A percentile compares a stretch with the other conserved stretches of the same genome.
Evolutionary conservation across 2,797 vertebrate genomes (phyloP).

Genomic region (Danio aesculapii): DNA sequence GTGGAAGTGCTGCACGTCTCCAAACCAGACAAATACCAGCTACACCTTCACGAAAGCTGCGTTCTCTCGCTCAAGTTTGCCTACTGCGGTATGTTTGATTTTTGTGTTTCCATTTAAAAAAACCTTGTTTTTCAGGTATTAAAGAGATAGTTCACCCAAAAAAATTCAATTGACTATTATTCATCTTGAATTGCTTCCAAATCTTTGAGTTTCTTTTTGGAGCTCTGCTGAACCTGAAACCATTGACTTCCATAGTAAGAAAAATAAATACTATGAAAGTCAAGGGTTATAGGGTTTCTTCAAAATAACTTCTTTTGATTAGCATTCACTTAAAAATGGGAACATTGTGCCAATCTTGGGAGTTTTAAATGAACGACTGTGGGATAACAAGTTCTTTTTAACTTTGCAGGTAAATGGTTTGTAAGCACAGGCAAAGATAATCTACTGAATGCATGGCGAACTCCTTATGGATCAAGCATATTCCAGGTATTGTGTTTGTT

Average conservation of each 20-base stretch:
- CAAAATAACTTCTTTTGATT: no score
- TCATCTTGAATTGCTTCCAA: no score
- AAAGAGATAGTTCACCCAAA: no score
- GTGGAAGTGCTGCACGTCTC: constrained; percentile 95
- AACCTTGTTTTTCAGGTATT: not conserved
- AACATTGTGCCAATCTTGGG: not conserved
- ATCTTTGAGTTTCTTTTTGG: no score
- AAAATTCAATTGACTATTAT: no score
- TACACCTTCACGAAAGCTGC: constrained; percentile 96
- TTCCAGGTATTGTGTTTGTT: constrained; percentile 78
- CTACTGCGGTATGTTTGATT: constrained; percentile 86
- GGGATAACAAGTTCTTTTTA: not conserved
- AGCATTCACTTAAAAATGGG: no score
- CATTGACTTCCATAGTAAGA: no score
- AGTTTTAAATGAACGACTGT: not conserved
- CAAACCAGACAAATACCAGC: constrained; percentile 97
- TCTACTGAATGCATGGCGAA: constrained; percentile 86
- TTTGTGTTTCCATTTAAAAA: not conserved
- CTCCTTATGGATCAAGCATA: constrained; percentile 86
- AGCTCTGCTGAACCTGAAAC: no score
- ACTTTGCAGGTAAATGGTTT: constrained; percentile 84
- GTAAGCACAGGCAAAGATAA: constrained; percentile 88
- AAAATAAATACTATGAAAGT: no score
- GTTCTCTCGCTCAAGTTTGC: constrained; percentile 97
- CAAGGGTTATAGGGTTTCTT: no score